phyloP scores from a whole-genome alignment of 2,113 vertebrate genomes.

The Spea bombifrons region DNA sequence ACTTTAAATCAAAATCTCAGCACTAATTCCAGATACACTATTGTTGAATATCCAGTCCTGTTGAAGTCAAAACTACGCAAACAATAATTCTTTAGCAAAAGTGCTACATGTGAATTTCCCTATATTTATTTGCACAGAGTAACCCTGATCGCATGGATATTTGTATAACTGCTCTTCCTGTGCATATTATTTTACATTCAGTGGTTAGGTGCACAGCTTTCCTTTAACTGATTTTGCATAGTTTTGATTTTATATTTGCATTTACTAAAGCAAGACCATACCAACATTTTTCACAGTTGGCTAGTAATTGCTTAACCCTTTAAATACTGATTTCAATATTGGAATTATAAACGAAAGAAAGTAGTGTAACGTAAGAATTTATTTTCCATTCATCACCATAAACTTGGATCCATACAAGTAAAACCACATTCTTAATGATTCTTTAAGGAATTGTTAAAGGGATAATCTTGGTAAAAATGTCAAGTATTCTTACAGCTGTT shows the following conservation, averaged over 20 bases:
- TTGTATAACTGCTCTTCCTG: conserved; percentile 39
- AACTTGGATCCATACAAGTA: too few species aligned
- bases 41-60: too few species aligned
- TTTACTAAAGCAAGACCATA: background rate
- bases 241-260: conserved; percentile 38
- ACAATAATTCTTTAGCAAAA: background rate
- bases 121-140: conserved; percentile 19
- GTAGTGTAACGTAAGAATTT: too few species aligned
- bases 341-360: too few species aligned
- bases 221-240: conserved; percentile 22
- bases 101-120: background rate
- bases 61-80: too few species aligned
- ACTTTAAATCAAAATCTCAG: too few species aligned
- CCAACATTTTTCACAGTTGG: background rate
- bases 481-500: conserved; percentile 28
- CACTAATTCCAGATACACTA: too few species aligned
- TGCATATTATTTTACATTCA: conserved; percentile 26
- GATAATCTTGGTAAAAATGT: conserved; percentile 17
- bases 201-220: background rate
- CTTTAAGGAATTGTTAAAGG: conserved; percentile 4
- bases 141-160: conserved; percentile 27
- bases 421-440: background rate
- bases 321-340: background rate
- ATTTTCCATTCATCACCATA: too few species aligned
- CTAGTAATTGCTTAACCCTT: background rate